Percentiles rank a stretch among this genome's conserved stretches.
phyloP scores from a whole-genome alignment of 2,113 vertebrate species.

The Diadophis punctatus region DNA sequence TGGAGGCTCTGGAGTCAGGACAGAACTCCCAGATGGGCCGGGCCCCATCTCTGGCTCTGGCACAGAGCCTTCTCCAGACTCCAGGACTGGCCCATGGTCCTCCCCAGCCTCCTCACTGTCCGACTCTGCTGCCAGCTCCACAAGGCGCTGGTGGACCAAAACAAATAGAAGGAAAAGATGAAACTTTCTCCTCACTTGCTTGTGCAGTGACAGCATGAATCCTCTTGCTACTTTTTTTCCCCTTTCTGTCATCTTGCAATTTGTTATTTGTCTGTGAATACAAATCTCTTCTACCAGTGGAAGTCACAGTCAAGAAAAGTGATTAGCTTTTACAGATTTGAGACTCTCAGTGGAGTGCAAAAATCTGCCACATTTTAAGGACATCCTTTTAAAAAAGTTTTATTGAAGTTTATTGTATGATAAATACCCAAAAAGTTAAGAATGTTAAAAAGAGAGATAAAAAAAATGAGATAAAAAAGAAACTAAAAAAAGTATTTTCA shows the following conservation, averaged over 20 bases:
- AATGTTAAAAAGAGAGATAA: background rate
- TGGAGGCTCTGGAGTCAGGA: no score
- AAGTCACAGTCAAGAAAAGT: background rate
- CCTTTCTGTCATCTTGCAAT: background rate
- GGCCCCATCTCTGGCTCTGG: no score
- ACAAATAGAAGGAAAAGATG: no score
- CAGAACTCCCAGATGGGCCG: no score
- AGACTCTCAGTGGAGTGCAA: conserved; percentile 10
- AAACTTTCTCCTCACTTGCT: background rate
- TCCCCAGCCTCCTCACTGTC: no score
- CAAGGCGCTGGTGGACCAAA: no score
- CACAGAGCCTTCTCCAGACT: no score
- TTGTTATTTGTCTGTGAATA: background rate
- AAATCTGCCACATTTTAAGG: conserved; percentile 8
- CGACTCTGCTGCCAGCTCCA: no score
- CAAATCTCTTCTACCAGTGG: background rate
- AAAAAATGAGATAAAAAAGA: background rate
- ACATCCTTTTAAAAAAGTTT: conserved; percentile 22
- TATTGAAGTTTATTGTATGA: background rate
- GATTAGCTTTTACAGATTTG: conserved; percentile 1
- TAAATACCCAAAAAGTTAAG: background rate
- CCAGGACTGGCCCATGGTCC: no score
- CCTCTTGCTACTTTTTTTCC: background rate
- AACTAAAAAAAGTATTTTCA: background rate
- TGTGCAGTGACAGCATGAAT: background rate